Percentiles rank a stretch among this genome's conserved stretches.
Conservation (phyloP, 2,888 invertebrate genomes). For the Aleiodes alternator region DNA sequence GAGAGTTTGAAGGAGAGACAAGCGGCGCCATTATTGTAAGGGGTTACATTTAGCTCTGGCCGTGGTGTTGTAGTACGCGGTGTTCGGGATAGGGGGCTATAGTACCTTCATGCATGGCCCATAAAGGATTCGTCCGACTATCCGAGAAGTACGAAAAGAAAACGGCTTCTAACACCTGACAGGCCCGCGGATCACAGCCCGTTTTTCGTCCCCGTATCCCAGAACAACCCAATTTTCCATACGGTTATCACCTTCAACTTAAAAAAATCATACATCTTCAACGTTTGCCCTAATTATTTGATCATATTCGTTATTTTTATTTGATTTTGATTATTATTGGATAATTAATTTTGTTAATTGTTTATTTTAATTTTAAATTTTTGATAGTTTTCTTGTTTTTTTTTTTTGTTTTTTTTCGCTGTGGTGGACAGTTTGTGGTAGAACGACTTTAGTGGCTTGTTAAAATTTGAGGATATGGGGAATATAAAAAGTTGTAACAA, state of each 20-base stretch:
- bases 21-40: constrained; percentile 77
- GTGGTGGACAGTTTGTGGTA: constrained; percentile 17
- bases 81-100: constrained; percentile 88
- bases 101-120: constrained; percentile 90
- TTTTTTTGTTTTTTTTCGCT: too few species aligned
- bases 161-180: constrained; percentile 76
- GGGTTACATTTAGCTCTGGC: constrained; percentile 76
- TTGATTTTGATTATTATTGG: too few species aligned
- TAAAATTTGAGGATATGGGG: neutral
- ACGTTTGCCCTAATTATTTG: too few species aligned
- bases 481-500: neutral
- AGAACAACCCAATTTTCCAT: constrained; percentile 45
- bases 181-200: constrained; percentile 66
- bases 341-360: too few species aligned
- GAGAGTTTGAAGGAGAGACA: constrained; percentile 57
- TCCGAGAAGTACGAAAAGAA: constrained; percentile 79
- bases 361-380: too few species aligned
- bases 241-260: constrained; percentile 46
- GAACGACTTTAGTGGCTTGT: constrained; percentile 4
- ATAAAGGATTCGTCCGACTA: constrained; percentile 89
- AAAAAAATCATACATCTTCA: too few species aligned
- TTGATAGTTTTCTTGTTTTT: too few species aligned
- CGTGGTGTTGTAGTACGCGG: constrained; percentile 78
- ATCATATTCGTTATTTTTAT: constrained; percentile 26
- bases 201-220: constrained; percentile 58